Evolutionary conservation across 2,797 vertebrate species (phyloP).

Genomic region (Acridotheres tristis): DNA sequence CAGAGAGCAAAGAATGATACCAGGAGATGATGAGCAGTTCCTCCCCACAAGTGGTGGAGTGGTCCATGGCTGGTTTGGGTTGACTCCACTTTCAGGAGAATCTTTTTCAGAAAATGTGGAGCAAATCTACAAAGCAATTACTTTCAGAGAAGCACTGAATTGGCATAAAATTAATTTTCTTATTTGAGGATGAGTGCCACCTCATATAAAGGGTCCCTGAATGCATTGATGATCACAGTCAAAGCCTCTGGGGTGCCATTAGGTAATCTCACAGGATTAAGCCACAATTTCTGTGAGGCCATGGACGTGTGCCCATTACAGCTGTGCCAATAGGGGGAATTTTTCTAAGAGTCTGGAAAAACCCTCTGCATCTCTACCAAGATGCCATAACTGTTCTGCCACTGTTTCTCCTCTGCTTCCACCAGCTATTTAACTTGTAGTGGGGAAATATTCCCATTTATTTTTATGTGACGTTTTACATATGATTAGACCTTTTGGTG

Average conservation of each 20-base stretch:
- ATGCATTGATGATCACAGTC: neutral
- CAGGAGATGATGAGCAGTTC: neutral
- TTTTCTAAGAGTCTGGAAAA: neutral
- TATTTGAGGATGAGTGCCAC: neutral
- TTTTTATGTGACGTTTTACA: constrained; percentile 23
- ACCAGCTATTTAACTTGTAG: constrained; percentile 31
- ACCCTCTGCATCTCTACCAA: neutral
- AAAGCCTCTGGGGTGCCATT: neutral
- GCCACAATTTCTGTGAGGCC: neutral
- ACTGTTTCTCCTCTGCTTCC: constrained; percentile 17
- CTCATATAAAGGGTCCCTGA: neutral
- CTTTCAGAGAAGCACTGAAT: neutral
- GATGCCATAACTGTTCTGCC: neutral
- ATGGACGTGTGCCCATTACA: neutral
- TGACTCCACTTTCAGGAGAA: neutral
- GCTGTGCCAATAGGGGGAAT: neutral
- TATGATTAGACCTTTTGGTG: constrained; percentile 20
- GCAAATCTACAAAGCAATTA: neutral
- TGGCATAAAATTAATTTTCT: neutral
- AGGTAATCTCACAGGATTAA: neutral
- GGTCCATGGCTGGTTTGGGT: neutral
- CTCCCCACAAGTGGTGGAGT: neutral
- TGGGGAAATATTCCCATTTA: constrained; percentile 27
- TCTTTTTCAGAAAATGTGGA: neutral
- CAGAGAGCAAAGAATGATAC: neutral